Evolutionary conservation across 92 coral and sea anemone species (phyloP), one percentile per base, ranked within the genome.

Genomic region (Palythoa heliodiscus): DNA sequence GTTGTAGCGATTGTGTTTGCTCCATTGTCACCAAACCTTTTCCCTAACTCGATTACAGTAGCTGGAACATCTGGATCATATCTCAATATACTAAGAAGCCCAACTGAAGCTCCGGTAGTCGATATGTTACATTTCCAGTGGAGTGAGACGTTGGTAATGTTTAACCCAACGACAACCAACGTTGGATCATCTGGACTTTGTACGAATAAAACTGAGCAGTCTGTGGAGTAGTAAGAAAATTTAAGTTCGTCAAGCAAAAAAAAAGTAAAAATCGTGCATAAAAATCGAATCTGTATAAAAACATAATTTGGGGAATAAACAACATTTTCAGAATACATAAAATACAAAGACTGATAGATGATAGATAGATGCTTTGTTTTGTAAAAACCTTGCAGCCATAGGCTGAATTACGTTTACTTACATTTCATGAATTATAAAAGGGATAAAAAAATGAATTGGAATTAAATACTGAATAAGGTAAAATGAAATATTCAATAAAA

Each of bases 81-180:
- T 77, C 82, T 77, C 14, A 4, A 40, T 11, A 77, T n/a, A 11
- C 3, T 0, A 54, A 57, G 1, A 16, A 8, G 2, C 23, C 24
- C 37, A 60, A 77, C 7, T 60, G 69, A n/a, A 12, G 19, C 69
- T 35, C 69, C 82, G 6, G 0, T 1, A 43, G 48, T n/a, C n/a
- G n/a, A n/a, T n/a, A 76, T 55, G 22, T 35, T 24, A 39, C 82
- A 77, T 11, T 77, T 77, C 82, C 70, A 77, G 43, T 77, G 69
- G 16, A 77, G 82, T 8, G 69, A 55, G 52, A 77, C 82, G 17
- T 77, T 77, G 4, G 69, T 55, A 55, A 52, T 77, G 70, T 77
- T 77, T 22, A 11, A 57, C 25, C 70, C 52, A 50, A 52, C 43
- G 19, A 75, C 23, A 8, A 75, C 79, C 16, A 75, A 60, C 10